phyloP scores from a whole-genome alignment of 2,797 vertebrate species.

The Manis javanica region DNA sequence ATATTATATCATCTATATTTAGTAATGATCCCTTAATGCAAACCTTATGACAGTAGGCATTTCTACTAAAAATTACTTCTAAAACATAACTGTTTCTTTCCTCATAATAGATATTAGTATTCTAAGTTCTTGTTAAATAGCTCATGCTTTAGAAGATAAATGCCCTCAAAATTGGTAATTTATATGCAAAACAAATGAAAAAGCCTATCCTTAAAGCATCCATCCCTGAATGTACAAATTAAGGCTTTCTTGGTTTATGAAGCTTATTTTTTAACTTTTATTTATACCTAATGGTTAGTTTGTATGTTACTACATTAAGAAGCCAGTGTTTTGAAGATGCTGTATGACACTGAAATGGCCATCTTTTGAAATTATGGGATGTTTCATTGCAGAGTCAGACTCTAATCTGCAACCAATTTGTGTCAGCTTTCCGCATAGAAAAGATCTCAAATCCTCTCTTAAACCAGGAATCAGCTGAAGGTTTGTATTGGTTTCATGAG shows the following conservation, averaged over 20 bases:
- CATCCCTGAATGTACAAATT: conserved; percentile 76
- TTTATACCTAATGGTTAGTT: conserved; percentile 76
- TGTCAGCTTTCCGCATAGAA: conserved; percentile 85
- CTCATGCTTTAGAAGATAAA: conserved; percentile 75
- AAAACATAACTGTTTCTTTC: conserved; percentile 65
- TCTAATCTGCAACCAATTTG: conserved; percentile 89
- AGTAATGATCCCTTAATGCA: conserved; percentile 46
- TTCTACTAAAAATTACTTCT: conserved; percentile 63
- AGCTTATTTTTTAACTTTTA: conserved; percentile 72
- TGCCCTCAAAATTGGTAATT: conserved; percentile 68
- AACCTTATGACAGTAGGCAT: conserved; percentile 60
- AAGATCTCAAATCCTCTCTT: conserved; percentile 85
- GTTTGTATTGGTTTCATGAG: conserved; percentile 87
- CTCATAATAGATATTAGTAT: conserved; percentile 65
- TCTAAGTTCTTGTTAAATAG: conserved; percentile 64
- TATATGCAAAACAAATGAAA: conserved; percentile 76
- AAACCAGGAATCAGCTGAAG: conserved; percentile 87
- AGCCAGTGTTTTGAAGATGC: conserved; percentile 81
- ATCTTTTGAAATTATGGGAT: conserved; percentile 86
- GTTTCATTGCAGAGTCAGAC: conserved; percentile 82
- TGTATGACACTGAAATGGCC: conserved; percentile 79
- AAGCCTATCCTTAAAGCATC: conserved; percentile 70
- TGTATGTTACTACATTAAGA: conserved; percentile 79
- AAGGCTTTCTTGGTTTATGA: conserved; percentile 75
- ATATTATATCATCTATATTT: conserved; percentile 42